A percentile compares a stretch with the other conserved stretches of the same genome.
Conservation (phyloP, 2,797 vertebrate species). For the Diplodus puntazzo region DNA sequence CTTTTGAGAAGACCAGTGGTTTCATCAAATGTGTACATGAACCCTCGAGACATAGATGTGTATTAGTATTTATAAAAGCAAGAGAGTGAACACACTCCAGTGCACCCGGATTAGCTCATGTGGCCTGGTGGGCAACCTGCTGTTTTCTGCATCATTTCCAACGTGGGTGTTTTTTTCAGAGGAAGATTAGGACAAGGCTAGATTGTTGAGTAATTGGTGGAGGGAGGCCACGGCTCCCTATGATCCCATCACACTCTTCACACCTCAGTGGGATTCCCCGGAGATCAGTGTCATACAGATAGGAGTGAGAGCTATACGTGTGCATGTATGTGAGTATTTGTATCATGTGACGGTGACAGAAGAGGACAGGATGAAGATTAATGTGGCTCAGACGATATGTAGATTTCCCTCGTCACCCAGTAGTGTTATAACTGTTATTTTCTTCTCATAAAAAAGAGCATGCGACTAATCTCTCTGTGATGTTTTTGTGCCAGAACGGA, state of each 20-base stretch:
- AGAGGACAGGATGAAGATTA: constrained; percentile 1
- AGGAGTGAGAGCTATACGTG: constrained; percentile 24
- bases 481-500: constrained; percentile 25
- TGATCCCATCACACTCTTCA: constrained; percentile 81
- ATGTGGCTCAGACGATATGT: not conserved
- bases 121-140: constrained; percentile 67
- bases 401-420: not conserved
- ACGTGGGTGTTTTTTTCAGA: constrained; percentile 72
- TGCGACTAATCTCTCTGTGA: not conserved
- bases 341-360: constrained; percentile 3
- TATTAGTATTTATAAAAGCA: constrained; percentile 77
- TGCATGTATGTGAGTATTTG: constrained; percentile 17
- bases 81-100: constrained; percentile 65
- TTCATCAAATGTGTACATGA: constrained; percentile 51
- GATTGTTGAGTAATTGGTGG: constrained; percentile 79
- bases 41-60: constrained; percentile 41
- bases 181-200: constrained; percentile 75
- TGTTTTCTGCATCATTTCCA: constrained; percentile 81
- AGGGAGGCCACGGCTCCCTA: constrained; percentile 66
- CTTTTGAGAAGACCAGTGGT: constrained; percentile 35
- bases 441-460: not conserved
- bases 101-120: constrained; percentile 72
- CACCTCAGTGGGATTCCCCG: constrained; percentile 70
- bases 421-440: not conserved
- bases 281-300: constrained; percentile 60